These are phyloP conservation scores for Aquatica leii DNA, from an alignment of 2,888 invertebrate species.

Conservation along the genomic window DNA sequence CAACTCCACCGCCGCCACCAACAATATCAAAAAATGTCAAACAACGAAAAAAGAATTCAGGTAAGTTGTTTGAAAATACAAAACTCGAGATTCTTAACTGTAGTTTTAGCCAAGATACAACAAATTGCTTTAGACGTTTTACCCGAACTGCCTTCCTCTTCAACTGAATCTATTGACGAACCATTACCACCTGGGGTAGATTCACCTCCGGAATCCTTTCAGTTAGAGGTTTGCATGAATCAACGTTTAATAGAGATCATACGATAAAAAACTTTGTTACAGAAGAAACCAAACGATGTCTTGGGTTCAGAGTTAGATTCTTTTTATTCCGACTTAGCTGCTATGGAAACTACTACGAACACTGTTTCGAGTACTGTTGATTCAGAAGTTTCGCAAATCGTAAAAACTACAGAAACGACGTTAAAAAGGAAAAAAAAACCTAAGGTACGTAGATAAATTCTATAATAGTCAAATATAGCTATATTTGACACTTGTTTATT, in stretches of 20 bases:
- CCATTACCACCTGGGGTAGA: slow-evolving; percentile 67
- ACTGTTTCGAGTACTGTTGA: slow-evolving; percentile 29
- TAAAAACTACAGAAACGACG: slow-evolving; percentile 42
- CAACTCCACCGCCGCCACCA: slow-evolving; percentile 39
- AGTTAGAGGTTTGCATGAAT: background rate
- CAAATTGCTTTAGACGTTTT: slow-evolving; percentile 13
- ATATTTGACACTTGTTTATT: too few relatives aligned
- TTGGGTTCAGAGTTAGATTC: slow-evolving; percentile 65
- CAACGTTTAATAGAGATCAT: background rate
- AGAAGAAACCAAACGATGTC: slow-evolving; percentile 45
- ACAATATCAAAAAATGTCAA: slow-evolving; percentile 24
- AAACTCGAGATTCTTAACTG: background rate
- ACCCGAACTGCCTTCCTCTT: slow-evolving; percentile 41
- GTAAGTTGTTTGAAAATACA: background rate
- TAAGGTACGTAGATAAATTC: slow-evolving; percentile 55
- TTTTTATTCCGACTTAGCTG: slow-evolving; percentile 69
- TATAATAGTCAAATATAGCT: too few relatives aligned
- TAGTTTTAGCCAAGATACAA: slow-evolving; percentile 24
- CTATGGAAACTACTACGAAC: slow-evolving; percentile 58
- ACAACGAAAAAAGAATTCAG: slow-evolving; percentile 8
- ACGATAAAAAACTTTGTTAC: background rate
- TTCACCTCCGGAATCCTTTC: slow-evolving; percentile 26
- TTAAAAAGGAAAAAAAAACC: slow-evolving; percentile 57
- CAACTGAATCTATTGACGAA: slow-evolving; percentile 50
- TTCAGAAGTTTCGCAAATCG: slow-evolving; percentile 24